Evolutionary conservation across 1,140 invertebrate species (phyloP).

Genomic region (Rhopalosiphum padi): DNA sequence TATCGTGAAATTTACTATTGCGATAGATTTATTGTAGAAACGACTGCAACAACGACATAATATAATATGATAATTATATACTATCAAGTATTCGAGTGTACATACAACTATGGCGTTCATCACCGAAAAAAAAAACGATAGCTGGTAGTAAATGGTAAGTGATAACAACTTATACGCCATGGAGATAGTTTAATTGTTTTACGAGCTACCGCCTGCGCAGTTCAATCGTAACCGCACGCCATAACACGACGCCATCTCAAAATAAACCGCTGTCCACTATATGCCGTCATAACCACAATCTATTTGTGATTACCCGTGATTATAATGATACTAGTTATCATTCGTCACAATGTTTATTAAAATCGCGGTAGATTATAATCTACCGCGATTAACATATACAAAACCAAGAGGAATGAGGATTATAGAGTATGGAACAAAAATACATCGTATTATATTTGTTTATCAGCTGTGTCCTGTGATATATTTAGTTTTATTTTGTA

Average conservation of each 20-base stretch:
- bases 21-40: too few species aligned
- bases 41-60: too few species aligned
- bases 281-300: background rate
- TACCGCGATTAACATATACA: too few species aligned
- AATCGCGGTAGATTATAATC: too few species aligned
- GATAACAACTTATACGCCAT: background rate
- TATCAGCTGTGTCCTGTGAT: background rate
- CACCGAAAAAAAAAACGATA: rapidly evolving
- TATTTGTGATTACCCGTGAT: background rate
- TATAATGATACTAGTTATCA: too few species aligned
- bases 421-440: background rate
- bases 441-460: background rate
- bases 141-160: background rate
- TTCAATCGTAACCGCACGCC: too few species aligned
- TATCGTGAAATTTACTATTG: too few species aligned
- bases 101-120: background rate
- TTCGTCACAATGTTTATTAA: too few species aligned
- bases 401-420: too few species aligned
- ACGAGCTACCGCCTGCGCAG: too few species aligned
- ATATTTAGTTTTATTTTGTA: background rate
- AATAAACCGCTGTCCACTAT: background rate
- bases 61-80: too few species aligned
- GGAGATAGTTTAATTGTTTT: slow-evolving; percentile 6
- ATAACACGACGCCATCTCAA: background rate
- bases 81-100: too few species aligned